Percentiles rank a stretch among this genome's conserved stretches.
These are phyloP conservation scores for Sylvietta virens DNA, from an alignment of 2,113 vertebrate genomes.

Conservation along the genomic window DNA sequence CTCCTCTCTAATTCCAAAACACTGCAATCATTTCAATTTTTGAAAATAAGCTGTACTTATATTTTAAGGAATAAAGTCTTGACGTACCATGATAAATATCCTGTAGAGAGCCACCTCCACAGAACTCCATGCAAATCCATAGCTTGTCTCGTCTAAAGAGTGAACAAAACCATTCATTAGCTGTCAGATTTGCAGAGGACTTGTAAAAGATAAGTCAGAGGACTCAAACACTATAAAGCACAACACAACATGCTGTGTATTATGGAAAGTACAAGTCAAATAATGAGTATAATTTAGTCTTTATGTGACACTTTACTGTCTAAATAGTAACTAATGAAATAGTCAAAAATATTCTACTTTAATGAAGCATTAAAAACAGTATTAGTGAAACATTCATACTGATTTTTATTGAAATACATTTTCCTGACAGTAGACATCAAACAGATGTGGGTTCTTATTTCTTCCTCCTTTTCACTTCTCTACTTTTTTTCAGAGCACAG, in stretches of 20 bases:
- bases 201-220: neutral
- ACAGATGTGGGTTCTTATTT: neutral
- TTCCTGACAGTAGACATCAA: neutral
- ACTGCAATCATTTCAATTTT: neutral
- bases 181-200: neutral
- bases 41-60: slow-evolving; percentile 12
- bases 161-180: slow-evolving; percentile 38
- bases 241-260: neutral
- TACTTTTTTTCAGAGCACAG: neutral
- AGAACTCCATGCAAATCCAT: slow-evolving; percentile 99
- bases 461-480: neutral
- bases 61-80: slow-evolving; percentile 10
- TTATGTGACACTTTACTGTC: neutral
- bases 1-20: neutral
- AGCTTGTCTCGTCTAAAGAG: slow-evolving; percentile 91
- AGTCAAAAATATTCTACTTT: neutral
- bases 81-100: slow-evolving; percentile 91
- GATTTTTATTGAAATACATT: neutral
- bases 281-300: neutral
- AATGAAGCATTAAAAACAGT: neutral
- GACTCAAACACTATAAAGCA: neutral
- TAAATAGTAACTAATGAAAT: neutral
- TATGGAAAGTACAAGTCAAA: neutral
- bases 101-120: slow-evolving; percentile 87
- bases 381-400: neutral